Evolutionary conservation across 2,797 vertebrate genomes (phyloP).

Genomic region (Heteromormyrus szaboi): DNA sequence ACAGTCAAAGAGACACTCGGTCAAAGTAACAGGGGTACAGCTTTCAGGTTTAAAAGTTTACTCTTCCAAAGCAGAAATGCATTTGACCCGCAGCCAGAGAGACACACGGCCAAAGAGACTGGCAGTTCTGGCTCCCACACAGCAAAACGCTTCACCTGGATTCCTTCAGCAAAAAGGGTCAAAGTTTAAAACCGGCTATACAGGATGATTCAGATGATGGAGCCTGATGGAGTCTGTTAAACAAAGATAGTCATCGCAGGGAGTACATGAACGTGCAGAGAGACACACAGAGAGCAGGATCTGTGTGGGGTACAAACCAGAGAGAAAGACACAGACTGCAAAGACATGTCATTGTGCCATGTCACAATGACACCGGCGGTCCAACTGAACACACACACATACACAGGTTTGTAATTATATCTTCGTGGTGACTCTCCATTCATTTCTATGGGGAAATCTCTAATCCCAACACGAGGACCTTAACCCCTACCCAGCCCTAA

Average conservation of each 20-base stretch:
- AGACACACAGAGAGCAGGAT: neutral
- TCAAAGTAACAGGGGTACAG: neutral
- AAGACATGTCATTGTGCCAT: neutral
- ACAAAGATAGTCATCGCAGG: conserved; percentile 8
- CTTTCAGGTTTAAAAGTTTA: neutral
- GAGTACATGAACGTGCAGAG: neutral
- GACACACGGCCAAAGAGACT: neutral
- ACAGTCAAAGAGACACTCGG: neutral
- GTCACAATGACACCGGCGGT: neutral
- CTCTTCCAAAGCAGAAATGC: neutral
- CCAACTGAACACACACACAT: neutral
- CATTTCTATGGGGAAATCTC: neutral
- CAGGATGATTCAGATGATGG: neutral
- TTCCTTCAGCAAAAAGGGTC: conserved; percentile 15
- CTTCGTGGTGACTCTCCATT: neutral
- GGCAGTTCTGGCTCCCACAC: neutral
- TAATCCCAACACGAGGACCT: neutral
- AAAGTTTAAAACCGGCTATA: neutral
- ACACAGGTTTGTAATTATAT: neutral
- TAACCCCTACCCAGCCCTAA: neutral
- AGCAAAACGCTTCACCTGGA: neutral
- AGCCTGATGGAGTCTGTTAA: neutral
- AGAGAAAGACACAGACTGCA: neutral
- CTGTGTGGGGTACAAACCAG: neutral
- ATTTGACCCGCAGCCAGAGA: neutral